Percentiles rank a stretch among this genome's conserved stretches.
These are phyloP conservation scores for Ophraella communa DNA, from an alignment of 2,888 invertebrate genomes.

Conservation along the genomic window DNA sequence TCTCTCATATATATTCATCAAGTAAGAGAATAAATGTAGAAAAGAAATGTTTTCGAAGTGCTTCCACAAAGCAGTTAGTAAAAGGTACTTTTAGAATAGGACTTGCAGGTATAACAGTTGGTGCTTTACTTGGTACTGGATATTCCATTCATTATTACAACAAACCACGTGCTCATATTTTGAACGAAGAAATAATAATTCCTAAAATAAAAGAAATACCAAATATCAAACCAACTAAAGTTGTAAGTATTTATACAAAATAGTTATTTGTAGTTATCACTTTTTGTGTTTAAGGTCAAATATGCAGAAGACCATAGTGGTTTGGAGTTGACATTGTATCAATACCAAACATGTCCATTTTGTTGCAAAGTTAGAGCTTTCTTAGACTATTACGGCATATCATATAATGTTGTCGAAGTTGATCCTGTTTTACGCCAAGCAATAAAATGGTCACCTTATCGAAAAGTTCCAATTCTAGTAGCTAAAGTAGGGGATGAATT, in stretches of 20 bases:
- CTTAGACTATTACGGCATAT: conserved; percentile 90
- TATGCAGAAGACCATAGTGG: conserved; percentile 71
- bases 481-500: conserved; percentile 76
- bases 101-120: conserved; percentile 57
- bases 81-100: conserved; percentile 52
- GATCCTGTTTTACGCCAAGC: conserved; percentile 92
- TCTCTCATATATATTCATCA: background rate
- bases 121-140: conserved; percentile 60
- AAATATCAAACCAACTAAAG: conserved; percentile 59
- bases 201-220: conserved; percentile 55
- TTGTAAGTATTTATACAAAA: conserved; percentile 52
- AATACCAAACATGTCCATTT: conserved; percentile 97
- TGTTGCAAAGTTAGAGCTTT: conserved; percentile 94
- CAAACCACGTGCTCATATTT: conserved; percentile 57
- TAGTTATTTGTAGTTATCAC: background rate
- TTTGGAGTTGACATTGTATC: conserved; percentile 86
- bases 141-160: conserved; percentile 61
- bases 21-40: background rate
- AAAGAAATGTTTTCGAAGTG: conserved; percentile 13
- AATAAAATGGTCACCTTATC: conserved; percentile 91
- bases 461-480: conserved; percentile 92
- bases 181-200: conserved; percentile 59
- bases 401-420: conserved; percentile 96
- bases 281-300: conserved; percentile 63
- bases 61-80: conserved; percentile 21